Evolutionary conservation across 2,797 vertebrate species (phyloP).

Genomic region (Sebastes cheni): DNA sequence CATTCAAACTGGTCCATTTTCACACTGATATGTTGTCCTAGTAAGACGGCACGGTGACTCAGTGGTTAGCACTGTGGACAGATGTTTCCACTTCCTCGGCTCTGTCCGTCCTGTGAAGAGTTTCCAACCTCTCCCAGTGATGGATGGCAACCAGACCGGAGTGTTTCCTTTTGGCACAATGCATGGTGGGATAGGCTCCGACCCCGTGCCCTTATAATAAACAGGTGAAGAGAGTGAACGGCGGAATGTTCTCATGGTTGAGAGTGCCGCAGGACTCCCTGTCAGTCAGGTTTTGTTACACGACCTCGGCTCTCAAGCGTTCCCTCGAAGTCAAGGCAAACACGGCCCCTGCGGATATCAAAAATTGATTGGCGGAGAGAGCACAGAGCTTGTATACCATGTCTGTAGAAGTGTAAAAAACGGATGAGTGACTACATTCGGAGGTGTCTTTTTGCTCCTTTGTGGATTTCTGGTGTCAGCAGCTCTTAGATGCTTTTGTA

Average conservation of each 20-base stretch:
- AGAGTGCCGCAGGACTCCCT: conserved; percentile 10
- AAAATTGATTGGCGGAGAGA: conserved; percentile 15
- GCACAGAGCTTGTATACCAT: not conserved
- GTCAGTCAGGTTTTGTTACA: conserved; percentile 35
- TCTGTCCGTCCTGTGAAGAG: not conserved
- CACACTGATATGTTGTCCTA: conserved; percentile 22
- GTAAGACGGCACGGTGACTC: not conserved
- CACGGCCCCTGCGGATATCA: conserved; percentile 24
- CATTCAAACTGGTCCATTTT: not conserved
- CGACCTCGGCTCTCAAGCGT: not conserved
- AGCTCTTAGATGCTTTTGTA: not conserved
- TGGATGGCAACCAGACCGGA: not conserved
- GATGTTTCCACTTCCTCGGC: conserved; percentile 16
- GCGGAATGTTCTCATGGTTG: conserved; percentile 9
- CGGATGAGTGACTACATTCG: conserved; percentile 6
- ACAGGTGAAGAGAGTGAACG: conserved; percentile 34
- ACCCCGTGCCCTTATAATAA: conserved; percentile 34
- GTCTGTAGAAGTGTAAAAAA: not conserved
- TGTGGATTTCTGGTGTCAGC: conserved; percentile 15
- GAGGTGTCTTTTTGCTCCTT: conserved; percentile 4
- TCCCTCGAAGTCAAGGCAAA: conserved; percentile 25
- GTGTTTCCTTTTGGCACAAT: conserved; percentile 39
- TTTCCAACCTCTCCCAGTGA: conserved; percentile 4
- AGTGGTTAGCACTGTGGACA: conserved; percentile 4
- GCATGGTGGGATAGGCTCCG: conserved; percentile 34